These are phyloP conservation scores for Trachymyrmex cornetzi DNA, from an alignment of 1,140 invertebrate species.

Conservation along the genomic window DNA sequence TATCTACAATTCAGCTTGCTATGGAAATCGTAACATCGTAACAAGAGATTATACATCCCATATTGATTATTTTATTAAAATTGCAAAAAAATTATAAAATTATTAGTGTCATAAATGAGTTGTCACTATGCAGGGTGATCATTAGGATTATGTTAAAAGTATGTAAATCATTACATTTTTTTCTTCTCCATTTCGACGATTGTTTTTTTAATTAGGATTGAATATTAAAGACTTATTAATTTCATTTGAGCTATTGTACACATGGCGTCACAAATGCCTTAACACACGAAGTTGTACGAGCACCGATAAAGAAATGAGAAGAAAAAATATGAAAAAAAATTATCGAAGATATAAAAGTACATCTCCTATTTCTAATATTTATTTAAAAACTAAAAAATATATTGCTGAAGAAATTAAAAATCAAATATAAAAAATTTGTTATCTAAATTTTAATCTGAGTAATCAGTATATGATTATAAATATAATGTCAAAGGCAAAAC, in stretches of 20 bases:
- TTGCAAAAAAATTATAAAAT: not conserved
- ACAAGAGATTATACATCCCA: not conserved
- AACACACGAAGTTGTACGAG: too few relatives aligned
- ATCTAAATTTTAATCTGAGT: not conserved
- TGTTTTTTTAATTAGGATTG: too few relatives aligned
- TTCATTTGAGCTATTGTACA: too few relatives aligned
- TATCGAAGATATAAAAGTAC: not conserved
- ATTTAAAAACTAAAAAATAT: not conserved
- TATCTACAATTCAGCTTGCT: not conserved
- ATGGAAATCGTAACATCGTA: not conserved
- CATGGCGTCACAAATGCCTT: too few relatives aligned
- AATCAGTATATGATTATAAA: not conserved
- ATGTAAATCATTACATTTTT: too few relatives aligned
- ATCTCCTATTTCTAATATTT: not conserved
- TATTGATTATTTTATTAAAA: slow-evolving; percentile 21
- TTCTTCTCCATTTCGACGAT: too few relatives aligned
- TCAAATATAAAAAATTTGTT: not conserved
- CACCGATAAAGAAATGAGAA: too few relatives aligned
- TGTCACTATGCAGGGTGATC: not conserved
- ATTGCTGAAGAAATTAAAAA: not conserved
- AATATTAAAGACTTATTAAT: too few relatives aligned
- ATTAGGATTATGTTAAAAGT: too few relatives aligned
- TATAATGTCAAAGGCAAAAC: slow-evolving; percentile 1
- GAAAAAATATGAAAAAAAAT: too few relatives aligned
- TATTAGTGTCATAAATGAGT: not conserved